Conservation (phyloP, 2,797 vertebrate genomes). For the Ibycter americanus region DNA sequence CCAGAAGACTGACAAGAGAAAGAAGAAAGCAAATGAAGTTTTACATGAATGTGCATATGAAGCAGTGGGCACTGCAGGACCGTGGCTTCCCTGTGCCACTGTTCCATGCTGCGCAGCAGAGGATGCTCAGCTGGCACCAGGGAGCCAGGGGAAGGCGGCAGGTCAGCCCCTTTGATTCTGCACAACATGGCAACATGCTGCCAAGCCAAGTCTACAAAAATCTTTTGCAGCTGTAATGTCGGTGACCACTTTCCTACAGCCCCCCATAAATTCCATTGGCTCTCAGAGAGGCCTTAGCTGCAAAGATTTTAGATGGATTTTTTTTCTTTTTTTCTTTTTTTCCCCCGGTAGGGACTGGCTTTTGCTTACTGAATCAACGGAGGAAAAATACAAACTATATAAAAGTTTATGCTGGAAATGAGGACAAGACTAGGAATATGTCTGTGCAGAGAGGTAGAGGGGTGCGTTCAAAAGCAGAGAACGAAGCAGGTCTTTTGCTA, state of each 20-base stretch:
- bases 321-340: no score
- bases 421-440: background rate
- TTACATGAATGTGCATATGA: rapidly evolving
- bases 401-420: background rate
- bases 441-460: background rate
- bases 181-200: background rate
- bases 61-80: background rate
- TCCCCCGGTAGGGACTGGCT: background rate
- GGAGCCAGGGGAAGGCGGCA: background rate
- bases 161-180: background rate
- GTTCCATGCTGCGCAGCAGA: background rate
- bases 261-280: background rate
- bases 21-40: background rate
- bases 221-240: background rate
- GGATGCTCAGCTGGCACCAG: background rate
- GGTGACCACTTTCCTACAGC: background rate
- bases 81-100: background rate
- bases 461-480: background rate
- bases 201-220: background rate
- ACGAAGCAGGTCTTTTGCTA: background rate
- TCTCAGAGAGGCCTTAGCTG: background rate
- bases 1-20: background rate
- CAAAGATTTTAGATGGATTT: background rate
- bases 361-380: background rate
- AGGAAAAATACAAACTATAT: background rate